Conservation (phyloP, 2,888 invertebrate species). For the Eupithecia exiguata region DNA sequence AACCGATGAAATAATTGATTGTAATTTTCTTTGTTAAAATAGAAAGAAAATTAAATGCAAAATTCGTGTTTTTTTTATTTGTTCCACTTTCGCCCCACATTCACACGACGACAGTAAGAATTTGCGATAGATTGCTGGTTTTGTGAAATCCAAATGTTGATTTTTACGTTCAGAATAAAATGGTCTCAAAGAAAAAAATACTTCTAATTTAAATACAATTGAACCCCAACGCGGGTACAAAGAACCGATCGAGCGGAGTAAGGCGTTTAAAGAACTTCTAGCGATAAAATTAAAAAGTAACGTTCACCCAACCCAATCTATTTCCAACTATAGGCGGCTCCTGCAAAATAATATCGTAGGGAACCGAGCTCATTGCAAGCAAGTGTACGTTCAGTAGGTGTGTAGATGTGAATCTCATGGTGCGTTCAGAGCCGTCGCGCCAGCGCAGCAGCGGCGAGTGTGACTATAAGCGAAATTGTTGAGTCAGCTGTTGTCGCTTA, state of each 20-base stretch:
- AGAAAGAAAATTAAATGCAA: too few species aligned
- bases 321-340: constrained; percentile 39
- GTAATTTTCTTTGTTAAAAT: too few species aligned
- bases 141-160: too few species aligned
- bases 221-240: constrained; percentile 15
- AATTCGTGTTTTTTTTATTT: too few species aligned
- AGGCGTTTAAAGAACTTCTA: constrained; percentile 30
- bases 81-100: too few species aligned
- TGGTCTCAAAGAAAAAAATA: not conserved
- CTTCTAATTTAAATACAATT: constrained; percentile 11
- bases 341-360: constrained; percentile 38
- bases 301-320: constrained; percentile 38
- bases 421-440: not conserved
- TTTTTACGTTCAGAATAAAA: too few species aligned
- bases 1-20: too few species aligned
- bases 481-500: too few species aligned
- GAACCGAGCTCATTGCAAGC: constrained; percentile 47
- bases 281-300: constrained; percentile 41
- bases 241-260: constrained; percentile 19
- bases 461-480: too few species aligned
- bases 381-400: constrained; percentile 38
- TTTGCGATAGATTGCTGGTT: too few species aligned
- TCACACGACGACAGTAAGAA: too few species aligned
- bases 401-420: constrained; percentile 24
- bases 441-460: too few species aligned